Evolutionary conservation across 1,140 invertebrate species (phyloP).

Genomic region (Samia ricini): DNA sequence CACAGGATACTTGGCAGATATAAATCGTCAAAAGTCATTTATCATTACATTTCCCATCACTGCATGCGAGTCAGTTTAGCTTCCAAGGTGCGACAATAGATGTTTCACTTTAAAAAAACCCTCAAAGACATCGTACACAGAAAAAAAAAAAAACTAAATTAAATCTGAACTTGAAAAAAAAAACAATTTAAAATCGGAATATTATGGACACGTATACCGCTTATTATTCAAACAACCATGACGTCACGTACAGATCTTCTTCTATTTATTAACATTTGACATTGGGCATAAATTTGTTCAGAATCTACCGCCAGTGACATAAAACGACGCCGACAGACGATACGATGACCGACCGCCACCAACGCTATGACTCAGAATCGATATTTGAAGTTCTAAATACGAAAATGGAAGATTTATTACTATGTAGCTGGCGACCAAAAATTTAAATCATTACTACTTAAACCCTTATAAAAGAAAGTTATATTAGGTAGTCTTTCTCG

Average conservation of each 20-base stretch:
- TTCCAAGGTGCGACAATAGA: no score
- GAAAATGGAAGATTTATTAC: background rate
- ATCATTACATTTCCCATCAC: no score
- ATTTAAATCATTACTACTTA: no score
- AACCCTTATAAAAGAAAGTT: no score
- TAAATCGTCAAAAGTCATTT: no score
- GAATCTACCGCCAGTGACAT: constrained; percentile 25
- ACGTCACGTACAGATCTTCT: constrained; percentile 34
- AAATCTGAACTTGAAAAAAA: background rate
- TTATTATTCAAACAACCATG: constrained; percentile 41
- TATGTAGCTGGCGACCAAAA: no score
- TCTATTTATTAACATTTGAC: constrained; percentile 39
- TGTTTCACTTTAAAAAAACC: no score
- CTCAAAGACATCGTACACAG: background rate
- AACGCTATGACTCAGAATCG: background rate
- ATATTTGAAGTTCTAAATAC: background rate
- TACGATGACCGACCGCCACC: background rate
- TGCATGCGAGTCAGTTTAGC: no score
- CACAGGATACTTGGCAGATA: no score
- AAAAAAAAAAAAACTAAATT: background rate
- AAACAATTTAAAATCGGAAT: background rate
- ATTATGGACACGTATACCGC: constrained; percentile 22
- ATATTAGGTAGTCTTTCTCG: no score
- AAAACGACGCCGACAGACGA: constrained; percentile 25
- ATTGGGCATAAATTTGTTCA: constrained; percentile 38